Conservation (phyloP, 2,888 invertebrate species). For the Byasa hedistus region DNA sequence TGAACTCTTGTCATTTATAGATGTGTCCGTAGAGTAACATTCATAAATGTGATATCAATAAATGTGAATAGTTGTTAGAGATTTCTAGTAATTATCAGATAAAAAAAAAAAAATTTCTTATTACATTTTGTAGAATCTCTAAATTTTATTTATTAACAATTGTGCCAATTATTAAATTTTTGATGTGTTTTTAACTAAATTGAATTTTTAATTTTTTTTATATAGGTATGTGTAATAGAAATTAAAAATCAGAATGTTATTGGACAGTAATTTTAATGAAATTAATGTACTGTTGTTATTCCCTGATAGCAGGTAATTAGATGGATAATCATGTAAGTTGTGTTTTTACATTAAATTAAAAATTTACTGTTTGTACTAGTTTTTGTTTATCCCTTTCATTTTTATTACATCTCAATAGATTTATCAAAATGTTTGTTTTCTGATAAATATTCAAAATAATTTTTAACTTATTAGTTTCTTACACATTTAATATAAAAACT, state of each 20-base stretch:
- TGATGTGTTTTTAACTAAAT: constrained; percentile 40
- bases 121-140: constrained; percentile 38
- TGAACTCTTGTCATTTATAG: constrained; percentile 36
- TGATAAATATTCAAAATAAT: no score
- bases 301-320: constrained; percentile 56
- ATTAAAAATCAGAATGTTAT: constrained; percentile 41
- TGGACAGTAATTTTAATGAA: constrained; percentile 46
- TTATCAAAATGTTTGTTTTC: no score
- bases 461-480: no score
- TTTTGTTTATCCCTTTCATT: constrained; percentile 40
- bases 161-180: constrained; percentile 58
- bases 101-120: constrained; percentile 37
- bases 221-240: constrained; percentile 22
- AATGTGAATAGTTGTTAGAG: constrained; percentile 38
- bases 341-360: constrained; percentile 74
- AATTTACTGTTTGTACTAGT: constrained; percentile 59
- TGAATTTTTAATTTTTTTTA: constrained; percentile 33
- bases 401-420: no score
- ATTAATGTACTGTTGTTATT: constrained; percentile 68
- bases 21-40: constrained; percentile 48
- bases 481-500: no score
- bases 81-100: constrained; percentile 22
- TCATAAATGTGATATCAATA: constrained; percentile 61
- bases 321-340: constrained; percentile 59
- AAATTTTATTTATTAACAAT: constrained; percentile 34